Percentiles rank a stretch among this genome's conserved stretches.
phyloP scores from a whole-genome alignment of 2,113 vertebrate species.

The Lathamus discolor region DNA sequence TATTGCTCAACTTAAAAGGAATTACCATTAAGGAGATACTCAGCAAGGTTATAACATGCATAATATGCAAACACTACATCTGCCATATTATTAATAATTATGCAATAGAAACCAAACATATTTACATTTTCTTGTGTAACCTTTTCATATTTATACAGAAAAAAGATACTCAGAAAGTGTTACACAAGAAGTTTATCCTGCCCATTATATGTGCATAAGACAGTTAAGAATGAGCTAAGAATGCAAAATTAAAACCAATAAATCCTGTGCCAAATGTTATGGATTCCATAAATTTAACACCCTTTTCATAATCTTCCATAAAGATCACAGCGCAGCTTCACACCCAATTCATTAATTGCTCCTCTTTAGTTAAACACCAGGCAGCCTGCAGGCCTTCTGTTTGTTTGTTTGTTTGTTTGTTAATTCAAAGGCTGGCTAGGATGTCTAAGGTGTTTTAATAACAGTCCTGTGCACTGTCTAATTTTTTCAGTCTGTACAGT shows the following conservation, averaged over 20 bases:
- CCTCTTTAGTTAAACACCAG: neutral
- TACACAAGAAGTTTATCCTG: neutral
- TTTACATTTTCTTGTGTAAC: neutral
- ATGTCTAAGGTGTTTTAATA: neutral
- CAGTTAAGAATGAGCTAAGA: neutral
- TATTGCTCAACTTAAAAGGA: neutral
- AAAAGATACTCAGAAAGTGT: neutral
- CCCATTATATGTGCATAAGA: neutral
- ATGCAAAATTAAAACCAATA: slow-evolving; percentile 4
- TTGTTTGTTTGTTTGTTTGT: neutral
- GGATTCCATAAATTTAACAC: neutral
- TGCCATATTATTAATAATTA: neutral
- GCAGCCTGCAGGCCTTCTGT: neutral
- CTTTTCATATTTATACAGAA: neutral
- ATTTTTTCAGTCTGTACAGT: neutral
- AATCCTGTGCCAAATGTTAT: neutral
- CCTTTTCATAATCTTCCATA: neutral
- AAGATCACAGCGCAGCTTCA: slow-evolving; percentile 9
- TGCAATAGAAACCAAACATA: neutral
- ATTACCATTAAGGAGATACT: neutral
- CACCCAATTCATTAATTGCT: neutral
- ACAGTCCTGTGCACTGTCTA: neutral
- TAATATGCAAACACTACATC: neutral
- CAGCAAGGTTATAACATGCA: neutral
- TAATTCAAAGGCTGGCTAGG: neutral